These are phyloP conservation scores for Drosophila lacteicornis DNA, from an alignment of 1,140 invertebrate species.

Conservation along the genomic window DNA sequence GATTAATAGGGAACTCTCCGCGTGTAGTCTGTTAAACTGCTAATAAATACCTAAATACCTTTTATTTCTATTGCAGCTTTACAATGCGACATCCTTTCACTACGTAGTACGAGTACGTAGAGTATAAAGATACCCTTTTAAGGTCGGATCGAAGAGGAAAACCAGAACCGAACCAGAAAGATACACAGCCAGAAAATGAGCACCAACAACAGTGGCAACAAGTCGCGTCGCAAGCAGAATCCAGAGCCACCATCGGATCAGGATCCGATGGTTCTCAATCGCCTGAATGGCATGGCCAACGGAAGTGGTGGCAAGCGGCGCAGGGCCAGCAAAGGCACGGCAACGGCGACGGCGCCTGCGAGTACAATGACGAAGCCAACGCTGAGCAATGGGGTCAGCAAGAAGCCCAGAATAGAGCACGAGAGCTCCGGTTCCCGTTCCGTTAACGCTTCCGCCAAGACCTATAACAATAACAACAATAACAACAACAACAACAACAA, in stretches of 20 bases:
- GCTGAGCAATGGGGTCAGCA: constrained; percentile 54
- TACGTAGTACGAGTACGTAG: constrained; percentile 21
- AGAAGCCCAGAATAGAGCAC: constrained; percentile 42
- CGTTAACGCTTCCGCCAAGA: constrained; percentile 1
- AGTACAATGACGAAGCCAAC: background rate
- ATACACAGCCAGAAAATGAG: constrained; percentile 29
- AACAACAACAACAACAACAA: constrained; percentile 54
- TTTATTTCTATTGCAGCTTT: too few species aligned
- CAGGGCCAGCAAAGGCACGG: constrained; percentile 31
- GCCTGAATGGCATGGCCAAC: constrained; percentile 57
- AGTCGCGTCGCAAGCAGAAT: constrained; percentile 29
- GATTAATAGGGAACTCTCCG: background rate
- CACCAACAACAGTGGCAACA: constrained; percentile 28
- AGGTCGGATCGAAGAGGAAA: background rate
- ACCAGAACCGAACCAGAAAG: constrained; percentile 22
- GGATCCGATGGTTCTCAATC: constrained; percentile 19
- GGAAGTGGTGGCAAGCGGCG: constrained; percentile 37
- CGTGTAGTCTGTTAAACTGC: too few species aligned
- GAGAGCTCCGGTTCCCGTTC: constrained; percentile 11
- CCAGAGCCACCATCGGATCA: constrained; percentile 16
- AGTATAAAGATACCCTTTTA: background rate
- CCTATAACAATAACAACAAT: constrained; percentile 48
- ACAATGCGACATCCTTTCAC: background rate
- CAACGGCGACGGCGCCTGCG: background rate
- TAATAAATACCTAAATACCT: background rate